A percentile compares a stretch with the other conserved stretches of the same genome.
Evolutionary conservation across 2,113 vertebrate genomes (phyloP).

Genomic region (Noturus placidus): DNA sequence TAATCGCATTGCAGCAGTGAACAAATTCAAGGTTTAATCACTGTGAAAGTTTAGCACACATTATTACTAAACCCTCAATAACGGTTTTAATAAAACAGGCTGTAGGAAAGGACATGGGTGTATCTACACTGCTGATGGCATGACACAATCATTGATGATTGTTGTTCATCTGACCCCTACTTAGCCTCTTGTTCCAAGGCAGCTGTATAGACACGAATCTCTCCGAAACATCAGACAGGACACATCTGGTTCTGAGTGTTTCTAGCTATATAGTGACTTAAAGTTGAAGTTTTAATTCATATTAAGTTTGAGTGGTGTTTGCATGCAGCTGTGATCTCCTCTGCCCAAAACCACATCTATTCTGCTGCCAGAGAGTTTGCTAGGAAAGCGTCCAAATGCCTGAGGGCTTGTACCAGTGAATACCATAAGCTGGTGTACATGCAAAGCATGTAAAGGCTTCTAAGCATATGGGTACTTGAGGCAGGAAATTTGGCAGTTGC

Average conservation of each 20-base stretch:
- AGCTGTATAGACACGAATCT: not conserved
- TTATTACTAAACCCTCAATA: not conserved
- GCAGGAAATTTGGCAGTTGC: not conserved
- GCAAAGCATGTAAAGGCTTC: conserved; percentile 2
- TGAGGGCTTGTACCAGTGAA: conserved; percentile 25
- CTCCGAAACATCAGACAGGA: conserved; percentile 22
- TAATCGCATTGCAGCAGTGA: not conserved
- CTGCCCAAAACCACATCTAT: conserved; percentile 18
- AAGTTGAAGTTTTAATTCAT: not conserved
- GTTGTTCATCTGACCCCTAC: conserved; percentile 14
- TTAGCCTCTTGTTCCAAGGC: conserved; percentile 1
- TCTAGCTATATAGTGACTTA: not conserved
- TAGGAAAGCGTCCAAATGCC: conserved; percentile 56
- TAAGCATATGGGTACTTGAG: not conserved
- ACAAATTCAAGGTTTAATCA: not conserved
- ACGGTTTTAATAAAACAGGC: not conserved
- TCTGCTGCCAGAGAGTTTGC: conserved; percentile 49
- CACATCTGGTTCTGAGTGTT: conserved; percentile 9
- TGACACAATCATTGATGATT: not conserved
- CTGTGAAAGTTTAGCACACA: not conserved
- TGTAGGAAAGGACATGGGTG: conserved; percentile 27
- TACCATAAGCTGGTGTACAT: not conserved
- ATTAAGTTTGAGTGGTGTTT: conserved; percentile 1
- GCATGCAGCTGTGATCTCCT: conserved; percentile 44
- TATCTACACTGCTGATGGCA: not conserved